phyloP scores from a whole-genome alignment of 2,113 vertebrate species.

The Apteryx mantelli region DNA sequence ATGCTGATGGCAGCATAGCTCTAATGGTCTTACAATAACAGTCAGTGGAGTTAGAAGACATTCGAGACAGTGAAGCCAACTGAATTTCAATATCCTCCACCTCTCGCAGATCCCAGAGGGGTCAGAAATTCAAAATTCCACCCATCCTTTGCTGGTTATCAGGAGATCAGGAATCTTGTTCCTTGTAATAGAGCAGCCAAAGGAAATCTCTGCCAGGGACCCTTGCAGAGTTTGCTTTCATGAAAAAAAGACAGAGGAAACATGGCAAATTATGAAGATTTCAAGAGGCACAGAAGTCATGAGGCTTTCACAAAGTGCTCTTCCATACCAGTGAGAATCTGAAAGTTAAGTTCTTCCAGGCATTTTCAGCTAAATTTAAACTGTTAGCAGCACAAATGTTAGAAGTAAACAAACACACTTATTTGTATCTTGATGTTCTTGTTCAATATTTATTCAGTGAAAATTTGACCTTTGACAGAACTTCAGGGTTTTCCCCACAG shows the following conservation, averaged over 20 bases:
- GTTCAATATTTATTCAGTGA: background rate
- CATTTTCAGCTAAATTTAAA: slow-evolving; percentile 59
- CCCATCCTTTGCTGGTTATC: background rate
- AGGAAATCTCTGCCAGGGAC: background rate
- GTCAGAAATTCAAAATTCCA: slow-evolving; percentile 31
- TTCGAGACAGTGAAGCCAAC: background rate
- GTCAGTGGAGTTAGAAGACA: background rate
- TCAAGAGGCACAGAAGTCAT: slow-evolving; percentile 60
- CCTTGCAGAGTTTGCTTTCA: background rate
- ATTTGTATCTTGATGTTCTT: slow-evolving; percentile 35
- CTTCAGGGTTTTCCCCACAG: background rate
- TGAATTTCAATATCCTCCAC: background rate
- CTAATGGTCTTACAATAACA: background rate
- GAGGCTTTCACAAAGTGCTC: slow-evolving; percentile 63
- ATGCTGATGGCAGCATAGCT: background rate
- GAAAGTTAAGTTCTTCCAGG: slow-evolving; percentile 62
- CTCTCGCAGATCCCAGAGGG: background rate
- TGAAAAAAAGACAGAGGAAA: background rate
- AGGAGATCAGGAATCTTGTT: background rate
- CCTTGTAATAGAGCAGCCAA: background rate
- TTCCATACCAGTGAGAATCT: slow-evolving; percentile 58
- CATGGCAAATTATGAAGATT: slow-evolving; percentile 66
- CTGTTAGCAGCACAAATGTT: slow-evolving; percentile 49
- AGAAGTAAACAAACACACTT: slow-evolving; percentile 6
- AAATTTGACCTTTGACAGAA: background rate